Conservation (phyloP, 2,113 vertebrate genomes). For the Asarcornis scutulata region DNA sequence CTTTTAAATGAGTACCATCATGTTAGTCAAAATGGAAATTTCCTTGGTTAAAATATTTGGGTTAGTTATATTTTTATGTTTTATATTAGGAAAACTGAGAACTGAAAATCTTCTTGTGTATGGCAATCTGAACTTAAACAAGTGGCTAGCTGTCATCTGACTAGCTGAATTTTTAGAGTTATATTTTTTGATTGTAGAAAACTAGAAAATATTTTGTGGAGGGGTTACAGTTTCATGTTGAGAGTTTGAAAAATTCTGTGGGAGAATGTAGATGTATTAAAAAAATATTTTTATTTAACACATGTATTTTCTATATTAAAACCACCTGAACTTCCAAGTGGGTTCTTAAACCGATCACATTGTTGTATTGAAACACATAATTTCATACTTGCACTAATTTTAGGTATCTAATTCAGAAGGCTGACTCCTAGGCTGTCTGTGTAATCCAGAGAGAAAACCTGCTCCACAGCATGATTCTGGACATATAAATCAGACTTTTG, state of each 20-base stretch:
- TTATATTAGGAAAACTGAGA: background rate
- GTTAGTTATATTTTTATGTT: background rate
- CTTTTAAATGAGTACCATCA: background rate
- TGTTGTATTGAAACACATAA: background rate
- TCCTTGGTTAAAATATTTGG: background rate
- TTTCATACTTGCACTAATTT: slow-evolving; percentile 11
- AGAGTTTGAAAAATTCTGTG: background rate
- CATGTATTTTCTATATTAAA: background rate
- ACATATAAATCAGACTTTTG: background rate
- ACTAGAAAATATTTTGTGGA: background rate
- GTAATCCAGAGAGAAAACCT: slow-evolving; percentile 35
- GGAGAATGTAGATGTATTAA: background rate
- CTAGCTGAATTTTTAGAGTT: background rate
- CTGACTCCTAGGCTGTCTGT: background rate
- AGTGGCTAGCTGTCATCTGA: background rate
- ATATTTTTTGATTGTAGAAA: background rate
- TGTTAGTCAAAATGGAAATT: slow-evolving; percentile 2
- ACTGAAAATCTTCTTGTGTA: background rate
- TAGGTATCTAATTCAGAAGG: slow-evolving; percentile 1
- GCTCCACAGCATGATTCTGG: slow-evolving; percentile 41
- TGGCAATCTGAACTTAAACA: background rate
- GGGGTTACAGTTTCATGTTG: background rate
- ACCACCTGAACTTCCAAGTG: background rate
- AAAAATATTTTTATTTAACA: background rate
- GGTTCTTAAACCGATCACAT: background rate